phyloP scores from a whole-genome alignment of 1,140 invertebrate genomes.

The Drosophila sproati region DNA sequence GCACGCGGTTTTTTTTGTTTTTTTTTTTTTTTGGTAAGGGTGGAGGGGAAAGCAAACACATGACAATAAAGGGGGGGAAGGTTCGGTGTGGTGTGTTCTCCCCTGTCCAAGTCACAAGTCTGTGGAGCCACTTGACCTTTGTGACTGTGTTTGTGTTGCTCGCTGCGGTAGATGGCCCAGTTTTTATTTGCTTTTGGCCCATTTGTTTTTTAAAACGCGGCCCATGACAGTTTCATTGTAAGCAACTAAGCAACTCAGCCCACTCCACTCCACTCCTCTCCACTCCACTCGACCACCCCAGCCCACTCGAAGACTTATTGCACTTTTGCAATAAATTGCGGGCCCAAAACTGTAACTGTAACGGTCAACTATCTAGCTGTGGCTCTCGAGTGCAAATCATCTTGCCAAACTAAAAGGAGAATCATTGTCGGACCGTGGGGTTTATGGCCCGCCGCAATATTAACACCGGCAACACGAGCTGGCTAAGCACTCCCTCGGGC shows the following conservation, averaged over 20 bases:
- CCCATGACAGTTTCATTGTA: slow-evolving; percentile 68
- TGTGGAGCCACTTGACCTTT: slow-evolving; percentile 35
- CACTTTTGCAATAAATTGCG: slow-evolving; percentile 68
- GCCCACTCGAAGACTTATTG: slow-evolving; percentile 61
- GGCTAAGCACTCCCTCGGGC: slow-evolving; percentile 62
- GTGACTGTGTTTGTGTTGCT: slow-evolving; percentile 31
- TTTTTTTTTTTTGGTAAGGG: not conserved
- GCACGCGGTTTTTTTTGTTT: not conserved
- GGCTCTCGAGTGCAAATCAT: slow-evolving; percentile 43
- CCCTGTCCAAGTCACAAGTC: slow-evolving; percentile 22
- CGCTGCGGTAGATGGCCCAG: slow-evolving; percentile 66
- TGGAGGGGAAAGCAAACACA: too few relatives aligned
- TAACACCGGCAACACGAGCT: slow-evolving; percentile 29
- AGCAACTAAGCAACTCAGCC: slow-evolving; percentile 11
- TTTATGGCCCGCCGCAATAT: slow-evolving; percentile 65
- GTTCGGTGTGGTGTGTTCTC: not conserved
- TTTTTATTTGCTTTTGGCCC: slow-evolving; percentile 76
- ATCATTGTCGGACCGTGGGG: slow-evolving; percentile 39
- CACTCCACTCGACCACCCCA: not conserved
- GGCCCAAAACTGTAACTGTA: slow-evolving; percentile 43
- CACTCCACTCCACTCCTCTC: not conserved
- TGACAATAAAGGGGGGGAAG: not conserved
- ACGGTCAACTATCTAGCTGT: slow-evolving; percentile 49
- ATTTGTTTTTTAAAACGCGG: slow-evolving; percentile 67
- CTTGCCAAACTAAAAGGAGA: slow-evolving; percentile 25